phyloP scores from a whole-genome alignment of 2,797 vertebrate genomes.

The Varecia variegata region DNA sequence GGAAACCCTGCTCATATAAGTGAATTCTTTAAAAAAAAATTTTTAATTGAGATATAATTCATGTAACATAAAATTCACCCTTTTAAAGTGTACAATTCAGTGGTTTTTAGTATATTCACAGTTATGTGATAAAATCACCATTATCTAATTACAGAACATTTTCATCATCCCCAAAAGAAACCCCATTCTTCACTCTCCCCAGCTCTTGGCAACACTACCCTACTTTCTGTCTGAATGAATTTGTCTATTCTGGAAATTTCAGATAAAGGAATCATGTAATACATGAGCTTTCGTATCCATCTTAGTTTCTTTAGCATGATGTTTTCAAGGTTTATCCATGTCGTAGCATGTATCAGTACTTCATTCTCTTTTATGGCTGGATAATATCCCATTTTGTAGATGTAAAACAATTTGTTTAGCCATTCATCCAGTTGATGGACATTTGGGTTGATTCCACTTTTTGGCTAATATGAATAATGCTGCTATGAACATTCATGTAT shows the following conservation, averaged over 20 bases:
- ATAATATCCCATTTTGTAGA: not conserved
- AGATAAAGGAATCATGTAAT: not conserved
- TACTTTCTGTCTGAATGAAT: not conserved
- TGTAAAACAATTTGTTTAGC: not conserved
- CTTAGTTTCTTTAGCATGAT: not conserved
- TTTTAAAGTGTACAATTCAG: not conserved
- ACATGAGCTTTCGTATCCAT: not conserved
- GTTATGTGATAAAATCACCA: not conserved
- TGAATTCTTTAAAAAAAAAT: rapidly evolving
- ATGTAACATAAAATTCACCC: not conserved
- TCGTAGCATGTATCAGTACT: not conserved
- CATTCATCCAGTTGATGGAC: not conserved
- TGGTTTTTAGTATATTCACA: not conserved
- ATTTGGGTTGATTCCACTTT: not conserved
- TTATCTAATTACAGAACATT: not conserved
- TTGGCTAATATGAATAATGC: not conserved
- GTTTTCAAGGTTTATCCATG: not conserved
- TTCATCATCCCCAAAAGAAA: not conserved
- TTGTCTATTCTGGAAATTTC: not conserved
- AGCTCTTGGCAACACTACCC: not conserved
- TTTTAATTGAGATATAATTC: not conserved
- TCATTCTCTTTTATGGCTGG: not conserved
- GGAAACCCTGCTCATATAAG: not conserved
- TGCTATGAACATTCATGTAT: not conserved
- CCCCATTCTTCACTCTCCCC: not conserved